Conservation (phyloP, 2,797 vertebrate species). For the Cossypha caffra region DNA sequence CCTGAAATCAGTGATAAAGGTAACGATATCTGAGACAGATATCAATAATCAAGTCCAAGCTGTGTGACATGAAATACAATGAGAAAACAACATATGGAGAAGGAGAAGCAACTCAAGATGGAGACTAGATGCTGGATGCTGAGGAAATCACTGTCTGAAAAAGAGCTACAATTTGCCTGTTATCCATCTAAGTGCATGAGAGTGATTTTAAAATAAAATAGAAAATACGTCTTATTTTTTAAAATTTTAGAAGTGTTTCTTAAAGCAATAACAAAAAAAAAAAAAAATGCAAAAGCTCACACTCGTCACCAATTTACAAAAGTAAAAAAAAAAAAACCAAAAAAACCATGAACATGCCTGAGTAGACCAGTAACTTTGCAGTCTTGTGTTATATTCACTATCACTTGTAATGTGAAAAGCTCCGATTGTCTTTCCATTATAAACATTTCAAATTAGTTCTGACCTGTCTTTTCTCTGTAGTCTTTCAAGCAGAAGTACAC, state of each 20-base stretch:
- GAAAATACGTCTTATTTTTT: neutral
- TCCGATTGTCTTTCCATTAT: neutral
- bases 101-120: neutral
- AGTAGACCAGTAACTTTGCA: neutral
- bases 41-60: neutral
- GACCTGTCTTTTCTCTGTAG: neutral
- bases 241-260: neutral
- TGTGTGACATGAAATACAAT: neutral
- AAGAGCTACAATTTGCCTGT: neutral
- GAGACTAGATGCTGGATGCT: neutral
- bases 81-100: neutral
- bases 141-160: neutral
- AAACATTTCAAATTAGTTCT: neutral
- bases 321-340: neutral
- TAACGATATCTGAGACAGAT: neutral
- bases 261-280: neutral
- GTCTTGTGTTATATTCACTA: neutral
- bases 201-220: neutral
- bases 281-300: neutral
- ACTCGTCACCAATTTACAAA: neutral
- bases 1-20: neutral
- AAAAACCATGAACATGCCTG: fast-evolving
- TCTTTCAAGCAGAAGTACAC: neutral
- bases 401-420: neutral
- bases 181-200: neutral